Conservation (phyloP, 2,797 vertebrate species). For the Xenops minutus region DNA sequence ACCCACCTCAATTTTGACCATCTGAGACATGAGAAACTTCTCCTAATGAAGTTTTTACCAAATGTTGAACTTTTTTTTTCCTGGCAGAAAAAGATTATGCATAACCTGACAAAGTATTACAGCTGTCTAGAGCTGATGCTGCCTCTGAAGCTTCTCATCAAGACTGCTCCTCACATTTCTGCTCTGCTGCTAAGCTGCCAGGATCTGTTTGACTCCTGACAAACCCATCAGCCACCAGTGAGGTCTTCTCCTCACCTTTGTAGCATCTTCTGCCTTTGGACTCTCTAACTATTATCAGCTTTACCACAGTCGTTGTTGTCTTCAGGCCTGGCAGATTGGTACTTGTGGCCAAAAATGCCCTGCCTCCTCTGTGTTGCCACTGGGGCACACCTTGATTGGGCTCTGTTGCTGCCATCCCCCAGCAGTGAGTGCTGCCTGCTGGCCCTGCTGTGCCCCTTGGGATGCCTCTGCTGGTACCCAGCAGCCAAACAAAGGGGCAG, state of each 20-base stretch:
- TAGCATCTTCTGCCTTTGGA: not conserved
- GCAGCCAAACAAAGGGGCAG: not conserved
- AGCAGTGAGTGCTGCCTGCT: not conserved
- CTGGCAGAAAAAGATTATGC: not conserved
- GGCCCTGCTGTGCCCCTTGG: not conserved
- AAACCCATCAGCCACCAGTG: not conserved
- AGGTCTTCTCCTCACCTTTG: not conserved
- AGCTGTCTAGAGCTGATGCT: not conserved
- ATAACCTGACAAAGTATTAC: not conserved
- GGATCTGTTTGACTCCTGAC: not conserved
- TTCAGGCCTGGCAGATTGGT: not conserved
- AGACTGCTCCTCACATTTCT: not conserved
- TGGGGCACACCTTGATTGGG: accelerated
- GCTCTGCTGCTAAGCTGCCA: accelerated
- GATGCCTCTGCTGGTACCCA: not conserved
- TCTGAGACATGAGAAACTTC: not conserved
- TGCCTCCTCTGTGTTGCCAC: not conserved
- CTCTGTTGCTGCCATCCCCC: not conserved
- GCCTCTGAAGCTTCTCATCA: not conserved
- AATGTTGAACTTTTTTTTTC: not conserved
- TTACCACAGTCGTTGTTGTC: not conserved
- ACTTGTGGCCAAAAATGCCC: not conserved
- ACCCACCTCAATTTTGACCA: not conserved
- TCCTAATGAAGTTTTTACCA: not conserved
- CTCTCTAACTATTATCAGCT: not conserved